Conservation (phyloP, 2,888 invertebrate genomes). For the Orthosia incerta region DNA sequence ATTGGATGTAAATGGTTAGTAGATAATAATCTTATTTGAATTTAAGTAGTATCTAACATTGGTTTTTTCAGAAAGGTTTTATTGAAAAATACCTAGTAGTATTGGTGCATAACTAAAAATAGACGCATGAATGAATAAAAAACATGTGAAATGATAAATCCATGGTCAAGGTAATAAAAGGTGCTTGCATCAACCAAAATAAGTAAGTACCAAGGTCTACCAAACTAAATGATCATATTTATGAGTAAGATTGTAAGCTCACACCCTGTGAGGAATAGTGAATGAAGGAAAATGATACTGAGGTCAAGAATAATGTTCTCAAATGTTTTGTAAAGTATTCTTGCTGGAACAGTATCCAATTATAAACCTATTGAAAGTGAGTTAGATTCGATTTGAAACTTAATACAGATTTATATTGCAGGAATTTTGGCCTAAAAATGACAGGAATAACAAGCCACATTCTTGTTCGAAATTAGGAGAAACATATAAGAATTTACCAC, state of each 20-base stretch:
- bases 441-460: not conserved
- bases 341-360: slow-evolving; percentile 33
- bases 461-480: not conserved
- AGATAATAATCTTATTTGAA: not conserved
- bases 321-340: not conserved
- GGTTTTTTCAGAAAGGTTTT: no score
- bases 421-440: not conserved
- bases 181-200: slow-evolving; percentile 6
- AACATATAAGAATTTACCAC: not conserved
- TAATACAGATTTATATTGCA: not conserved
- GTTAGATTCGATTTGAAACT: not conserved
- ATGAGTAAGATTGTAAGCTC: not conserved
- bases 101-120: slow-evolving; percentile 6
- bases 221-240: slow-evolving; percentile 3
- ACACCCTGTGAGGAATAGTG: slow-evolving; percentile 1
- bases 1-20: not conserved
- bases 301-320: slow-evolving; percentile 21
- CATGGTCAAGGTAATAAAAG: slow-evolving; percentile 35
- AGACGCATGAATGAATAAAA: not conserved
- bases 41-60: not conserved
- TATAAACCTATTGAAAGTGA: slow-evolving; percentile 42
- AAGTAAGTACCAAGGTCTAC: slow-evolving; percentile 30
- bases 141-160: slow-evolving; percentile 11
- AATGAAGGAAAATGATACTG: slow-evolving; percentile 26
- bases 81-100: not conserved